Evolutionary conservation across 1,140 invertebrate genomes (phyloP).

Genomic region (Brachionus asplanchnoidis): DNA sequence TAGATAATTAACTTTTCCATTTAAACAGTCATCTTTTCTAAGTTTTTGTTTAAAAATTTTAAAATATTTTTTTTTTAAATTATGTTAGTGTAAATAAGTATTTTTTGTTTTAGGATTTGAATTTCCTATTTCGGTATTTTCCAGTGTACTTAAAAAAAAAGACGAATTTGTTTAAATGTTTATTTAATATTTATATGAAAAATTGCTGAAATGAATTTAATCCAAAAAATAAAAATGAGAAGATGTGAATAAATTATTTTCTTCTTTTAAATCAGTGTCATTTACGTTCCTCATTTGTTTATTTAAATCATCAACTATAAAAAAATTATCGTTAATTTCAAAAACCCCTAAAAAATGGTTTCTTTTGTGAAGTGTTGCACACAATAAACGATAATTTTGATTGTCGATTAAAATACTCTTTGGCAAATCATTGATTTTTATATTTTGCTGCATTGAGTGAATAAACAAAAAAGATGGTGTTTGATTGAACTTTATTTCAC

Average conservation of each 20-base stretch:
- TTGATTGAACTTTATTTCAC: conserved; percentile 26
- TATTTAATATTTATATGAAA: conserved; percentile 1
- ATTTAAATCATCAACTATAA: conserved; percentile 11
- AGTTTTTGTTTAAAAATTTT: neutral
- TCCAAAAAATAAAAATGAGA: conserved; percentile 10
- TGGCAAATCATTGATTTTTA: conserved; percentile 3
- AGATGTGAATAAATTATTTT: neutral
- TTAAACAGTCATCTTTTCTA: neutral
- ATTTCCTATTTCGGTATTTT: neutral
- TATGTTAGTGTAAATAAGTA: neutral
- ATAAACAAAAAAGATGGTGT: conserved; percentile 21
- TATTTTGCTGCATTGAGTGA: neutral
- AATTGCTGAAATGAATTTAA: neutral
- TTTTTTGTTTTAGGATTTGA: neutral
- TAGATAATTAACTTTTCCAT: neutral
- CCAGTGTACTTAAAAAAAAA: neutral
- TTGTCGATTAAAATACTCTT: conserved; percentile 5
- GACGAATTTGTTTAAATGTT: neutral
- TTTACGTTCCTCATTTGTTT: neutral
- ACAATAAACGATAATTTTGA: neutral
- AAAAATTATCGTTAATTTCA: neutral
- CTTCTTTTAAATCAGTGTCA: neutral
- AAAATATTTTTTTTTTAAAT: neutral
- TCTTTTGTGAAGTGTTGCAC: neutral
- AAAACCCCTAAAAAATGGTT: conserved; percentile 9